phyloP scores from a whole-genome alignment of 2,888 invertebrate genomes.

The Oasisia sp. region DNA sequence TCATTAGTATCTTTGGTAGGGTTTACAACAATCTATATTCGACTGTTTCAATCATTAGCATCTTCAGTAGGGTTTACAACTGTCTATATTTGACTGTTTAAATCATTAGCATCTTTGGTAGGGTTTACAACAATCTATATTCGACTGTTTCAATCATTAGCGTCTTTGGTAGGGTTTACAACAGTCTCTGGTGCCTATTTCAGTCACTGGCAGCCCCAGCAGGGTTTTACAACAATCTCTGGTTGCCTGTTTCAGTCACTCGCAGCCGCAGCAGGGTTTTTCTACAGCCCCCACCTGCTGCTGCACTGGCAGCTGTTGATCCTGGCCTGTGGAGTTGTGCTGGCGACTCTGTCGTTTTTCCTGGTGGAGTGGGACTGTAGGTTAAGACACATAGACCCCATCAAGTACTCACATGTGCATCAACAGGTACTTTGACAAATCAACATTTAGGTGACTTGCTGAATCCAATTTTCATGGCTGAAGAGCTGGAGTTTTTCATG shows the following conservation, averaged over 20 bases:
- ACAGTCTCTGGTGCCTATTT: conserved; percentile 33
- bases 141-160: no score
- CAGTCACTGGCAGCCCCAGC: conserved; percentile 45
- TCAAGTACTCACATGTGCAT: neutral
- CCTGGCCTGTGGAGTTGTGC: conserved; percentile 53
- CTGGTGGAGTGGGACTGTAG: conserved; percentile 49
- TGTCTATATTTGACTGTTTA: no score
- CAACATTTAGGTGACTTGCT: neutral
- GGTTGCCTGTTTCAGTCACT: conserved; percentile 58
- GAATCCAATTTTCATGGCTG: neutral
- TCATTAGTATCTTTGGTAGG: no score
- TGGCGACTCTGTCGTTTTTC: conserved; percentile 56
- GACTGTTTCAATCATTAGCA: no score
- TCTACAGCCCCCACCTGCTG: conserved; percentile 63
- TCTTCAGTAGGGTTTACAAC: no score
- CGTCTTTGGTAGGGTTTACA: no score
- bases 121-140: no score
- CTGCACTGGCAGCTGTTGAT: conserved; percentile 67
- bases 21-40: no score
- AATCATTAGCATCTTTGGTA: no score
- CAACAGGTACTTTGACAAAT: neutral
- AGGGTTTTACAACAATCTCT: neutral
- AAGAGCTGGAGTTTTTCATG: no score
- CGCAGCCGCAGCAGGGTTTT: conserved; percentile 66
- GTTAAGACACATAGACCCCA: neutral